phyloP scores from a whole-genome alignment of 92 coral and sea anemone genomes.

The Pocillopora grandis region DNA sequence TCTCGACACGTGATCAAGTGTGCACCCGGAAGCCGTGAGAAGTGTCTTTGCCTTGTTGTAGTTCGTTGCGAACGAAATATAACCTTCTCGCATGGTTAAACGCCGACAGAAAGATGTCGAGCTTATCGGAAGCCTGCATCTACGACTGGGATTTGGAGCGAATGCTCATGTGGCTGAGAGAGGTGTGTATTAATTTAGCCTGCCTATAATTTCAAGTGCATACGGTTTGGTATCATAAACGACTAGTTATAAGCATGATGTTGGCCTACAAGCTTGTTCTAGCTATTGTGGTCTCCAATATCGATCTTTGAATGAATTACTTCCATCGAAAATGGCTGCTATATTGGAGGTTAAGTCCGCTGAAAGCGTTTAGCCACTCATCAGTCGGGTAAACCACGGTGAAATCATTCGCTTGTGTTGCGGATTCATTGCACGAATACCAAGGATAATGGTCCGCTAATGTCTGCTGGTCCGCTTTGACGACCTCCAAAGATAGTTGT shows the following conservation, averaged over 20 bases:
- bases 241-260: conserved; percentile 5
- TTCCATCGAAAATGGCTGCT: not conserved
- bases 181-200: conserved; percentile 47
- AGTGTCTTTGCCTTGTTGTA: not conserved
- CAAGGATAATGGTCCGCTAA: not conserved
- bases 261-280: conserved; percentile 23
- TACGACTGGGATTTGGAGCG: conserved; percentile 46
- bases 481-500: not conserved
- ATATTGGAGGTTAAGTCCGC: conserved; percentile 6
- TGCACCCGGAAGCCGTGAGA: conserved; percentile 28
- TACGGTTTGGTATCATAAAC: not conserved
- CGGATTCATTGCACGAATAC: not conserved
- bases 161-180: conserved; percentile 50
- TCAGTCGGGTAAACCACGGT: not conserved
- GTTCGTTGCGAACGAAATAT: not conserved
- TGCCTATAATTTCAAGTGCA: not conserved
- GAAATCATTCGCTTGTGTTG: not conserved
- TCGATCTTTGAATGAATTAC: conserved; percentile 10
- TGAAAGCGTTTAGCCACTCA: conserved; percentile 4
- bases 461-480: not conserved
- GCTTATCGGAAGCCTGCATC: conserved; percentile 38
- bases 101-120: conserved; percentile 39
- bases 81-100: conserved; percentile 8
- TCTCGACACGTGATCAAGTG: conserved; percentile 15
- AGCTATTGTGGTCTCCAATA: conserved; percentile 15